A percentile compares a stretch with the other conserved stretches of the same genome.
These are phyloP conservation scores for Cetoscarus ocellatus DNA, from an alignment of 2,797 vertebrate species.

Conservation along the genomic window DNA sequence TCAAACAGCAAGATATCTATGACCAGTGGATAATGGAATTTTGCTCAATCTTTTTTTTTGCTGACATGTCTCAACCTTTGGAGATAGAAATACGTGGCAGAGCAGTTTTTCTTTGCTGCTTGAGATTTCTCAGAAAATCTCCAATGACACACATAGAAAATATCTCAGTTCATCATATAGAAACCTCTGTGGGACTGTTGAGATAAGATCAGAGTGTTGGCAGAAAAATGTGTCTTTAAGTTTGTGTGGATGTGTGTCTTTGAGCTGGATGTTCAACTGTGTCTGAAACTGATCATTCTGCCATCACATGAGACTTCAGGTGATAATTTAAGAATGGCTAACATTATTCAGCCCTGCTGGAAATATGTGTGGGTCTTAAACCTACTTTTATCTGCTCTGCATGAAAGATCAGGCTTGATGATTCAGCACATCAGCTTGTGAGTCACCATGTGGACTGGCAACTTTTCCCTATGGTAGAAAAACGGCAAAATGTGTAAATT, in stretches of 20 bases:
- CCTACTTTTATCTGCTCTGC: neutral
- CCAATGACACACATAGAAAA: conserved; percentile 34
- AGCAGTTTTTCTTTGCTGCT: conserved; percentile 20
- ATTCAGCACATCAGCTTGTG: too few species aligned
- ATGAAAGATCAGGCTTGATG: neutral
- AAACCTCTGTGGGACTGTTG: conserved; percentile 40
- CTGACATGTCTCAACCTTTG: conserved; percentile 42
- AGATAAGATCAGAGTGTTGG: conserved; percentile 46
- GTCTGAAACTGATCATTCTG: conserved; percentile 3
- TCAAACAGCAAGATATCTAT: conserved; percentile 20
- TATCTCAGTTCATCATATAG: conserved; percentile 42
- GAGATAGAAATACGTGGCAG: conserved; percentile 29
- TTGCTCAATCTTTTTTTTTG: conserved; percentile 20
- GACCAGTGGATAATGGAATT: conserved; percentile 32
- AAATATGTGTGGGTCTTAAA: neutral
- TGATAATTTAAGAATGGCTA: neutral
- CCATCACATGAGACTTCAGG: conserved; percentile 7
- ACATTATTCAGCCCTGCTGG: neutral
- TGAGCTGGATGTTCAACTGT: conserved; percentile 5
- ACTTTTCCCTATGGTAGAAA: neutral
- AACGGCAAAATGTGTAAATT: neutral
- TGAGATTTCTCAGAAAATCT: conserved; percentile 56
- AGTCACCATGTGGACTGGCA: too few species aligned
- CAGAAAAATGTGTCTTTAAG: conserved; percentile 22
- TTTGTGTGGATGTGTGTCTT: neutral